Conservation (phyloP, 2,113 vertebrate species). For the chimpanzee (Pan troglodytes) region NHGRI_mPanTro3-v2.1_pri NC_072402.2:101358001-101358500, state of each 20-base stretch:
- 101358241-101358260: background rate
- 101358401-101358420: background rate
- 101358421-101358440: background rate
- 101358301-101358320: background rate
- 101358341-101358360: conserved; percentile 9
- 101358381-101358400: conserved; percentile 34
- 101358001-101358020: conserved; percentile 12
- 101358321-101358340: background rate
- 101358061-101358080: background rate
- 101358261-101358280: background rate
- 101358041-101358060: background rate
- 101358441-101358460: background rate
- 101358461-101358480: background rate
- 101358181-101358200: background rate
- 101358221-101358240: background rate
- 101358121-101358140: background rate
- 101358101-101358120: background rate
- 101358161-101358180: conserved; percentile 16
- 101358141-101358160: background rate
- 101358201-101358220: background rate
- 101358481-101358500: background rate
- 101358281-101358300: conserved; percentile 1
- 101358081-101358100: conserved; percentile 30
- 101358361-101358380: background rate
- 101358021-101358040: background rate